Base-by-base conservation (phyloP, 2,888 invertebrate genomes). In the Acanthoscelides obtectus region DNA sequence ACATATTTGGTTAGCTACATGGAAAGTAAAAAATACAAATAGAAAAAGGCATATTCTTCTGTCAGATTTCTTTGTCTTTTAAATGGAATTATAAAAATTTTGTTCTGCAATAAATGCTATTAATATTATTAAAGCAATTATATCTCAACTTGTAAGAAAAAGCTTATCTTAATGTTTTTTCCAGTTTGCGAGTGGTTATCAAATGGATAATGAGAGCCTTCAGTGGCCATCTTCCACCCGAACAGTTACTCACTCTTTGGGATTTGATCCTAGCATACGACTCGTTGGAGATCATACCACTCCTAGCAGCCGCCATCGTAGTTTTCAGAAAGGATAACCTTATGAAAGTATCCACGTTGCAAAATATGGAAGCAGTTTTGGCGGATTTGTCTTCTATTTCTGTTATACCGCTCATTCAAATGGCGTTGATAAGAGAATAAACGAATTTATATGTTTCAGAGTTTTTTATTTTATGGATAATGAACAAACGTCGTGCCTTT, bases 181-280 rank as follows among this genome's bases (percentile, higher is more conserved):
- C 71, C 79, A 98, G 97, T 1, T 89, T 98, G 70, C 90, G 94
- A 80, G 91, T 98, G 22, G 96, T 96, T 0, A 97, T 98, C 84
- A 97, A 98, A 85, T 98, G 98, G 98, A 85, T 98, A 67, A 97
- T 98, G 92, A 88, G 97, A 75, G 98, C 95, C 0, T 98, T 98
- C 84, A 97, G 97, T 80, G 98, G 98, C 0, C 96, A 96, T 82
- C 87, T 98, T 68, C 94, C 96, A 0, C 96, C 96, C 0, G 96
- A 97, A 81, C 97, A 98, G 84, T 88, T 98, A 0, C 87, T 98
- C 2, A 90, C 94, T 66, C 87, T 98, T 19, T 98, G 98, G 98
- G 98, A 98, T 85, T 88, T 97, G 79, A 89, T 96, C 71, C 88
- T 98, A 17, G 97, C 96, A 2, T 97, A 96, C 84, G 96, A 98